These are phyloP conservation scores for Microcebus lehilahytsara DNA, from an alignment of 2,113 vertebrate genomes.

Conservation along the genomic window DNA sequence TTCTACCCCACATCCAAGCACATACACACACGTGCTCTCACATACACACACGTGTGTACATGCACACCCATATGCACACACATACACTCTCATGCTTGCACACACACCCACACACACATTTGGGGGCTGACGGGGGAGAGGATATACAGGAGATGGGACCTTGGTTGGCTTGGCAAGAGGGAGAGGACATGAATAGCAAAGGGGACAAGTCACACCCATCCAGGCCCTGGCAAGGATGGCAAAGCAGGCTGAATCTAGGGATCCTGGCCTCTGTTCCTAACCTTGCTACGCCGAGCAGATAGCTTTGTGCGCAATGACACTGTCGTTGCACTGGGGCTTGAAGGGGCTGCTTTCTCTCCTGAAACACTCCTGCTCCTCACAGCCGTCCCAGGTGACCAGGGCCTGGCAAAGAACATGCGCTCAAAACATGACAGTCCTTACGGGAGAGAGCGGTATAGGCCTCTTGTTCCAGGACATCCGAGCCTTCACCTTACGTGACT, in stretches of 20 bases:
- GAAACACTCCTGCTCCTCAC: neutral
- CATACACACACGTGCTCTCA: too few relatives aligned
- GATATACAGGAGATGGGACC: neutral
- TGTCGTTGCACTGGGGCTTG: neutral
- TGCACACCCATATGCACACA: too few relatives aligned
- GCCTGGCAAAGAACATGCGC: neutral
- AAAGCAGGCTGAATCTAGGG: neutral
- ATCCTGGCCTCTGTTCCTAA: too few relatives aligned
- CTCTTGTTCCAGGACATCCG: neutral
- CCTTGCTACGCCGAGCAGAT: neutral
- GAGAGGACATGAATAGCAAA: neutral
- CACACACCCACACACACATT: accelerated
- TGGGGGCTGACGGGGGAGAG: too few relatives aligned
- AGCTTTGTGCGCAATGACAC: neutral
- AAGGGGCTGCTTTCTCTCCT: neutral
- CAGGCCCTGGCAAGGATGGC: neutral
- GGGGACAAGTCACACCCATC: neutral
- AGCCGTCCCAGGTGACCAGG: neutral
- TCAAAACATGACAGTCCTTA: neutral
- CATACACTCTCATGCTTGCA: accelerated
- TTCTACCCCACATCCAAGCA: neutral
- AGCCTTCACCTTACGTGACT: neutral
- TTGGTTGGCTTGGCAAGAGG: neutral
- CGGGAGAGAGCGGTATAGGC: too few relatives aligned
- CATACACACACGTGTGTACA: neutral